phyloP scores from a whole-genome alignment of 2,113 vertebrate genomes.

The Atractosteus spatula region DNA sequence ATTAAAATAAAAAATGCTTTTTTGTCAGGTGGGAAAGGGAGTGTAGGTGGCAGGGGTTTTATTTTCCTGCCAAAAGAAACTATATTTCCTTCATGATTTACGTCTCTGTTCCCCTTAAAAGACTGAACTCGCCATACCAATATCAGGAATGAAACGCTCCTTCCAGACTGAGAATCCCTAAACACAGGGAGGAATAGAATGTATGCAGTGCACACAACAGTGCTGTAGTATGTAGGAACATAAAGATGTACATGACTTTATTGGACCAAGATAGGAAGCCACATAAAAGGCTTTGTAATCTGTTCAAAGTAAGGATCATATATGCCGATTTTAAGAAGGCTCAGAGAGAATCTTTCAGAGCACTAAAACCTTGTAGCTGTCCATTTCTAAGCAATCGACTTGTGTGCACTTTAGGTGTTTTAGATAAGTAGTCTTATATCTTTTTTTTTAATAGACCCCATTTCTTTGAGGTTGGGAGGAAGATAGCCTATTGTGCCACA shows the following conservation, averaged over 20 bases:
- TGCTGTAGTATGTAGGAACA: background rate
- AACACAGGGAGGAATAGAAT: background rate
- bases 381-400: slow-evolving; percentile 52
- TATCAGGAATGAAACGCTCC: slow-evolving; percentile 40
- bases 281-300: slow-evolving; percentile 44
- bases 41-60: slow-evolving; percentile 45
- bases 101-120: slow-evolving; percentile 32
- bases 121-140: slow-evolving; percentile 16
- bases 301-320: slow-evolving; percentile 41
- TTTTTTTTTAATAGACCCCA: slow-evolving; percentile 45
- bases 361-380: slow-evolving; percentile 43
- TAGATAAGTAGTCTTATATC: slow-evolving; percentile 60
- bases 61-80: slow-evolving; percentile 22
- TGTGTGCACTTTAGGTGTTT: slow-evolving; percentile 55
- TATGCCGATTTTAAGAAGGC: slow-evolving; percentile 32
- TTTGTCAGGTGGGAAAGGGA: slow-evolving; percentile 34
- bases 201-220: background rate
- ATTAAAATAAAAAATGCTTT: slow-evolving; percentile 65
- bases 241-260: slow-evolving; percentile 6
- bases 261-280: slow-evolving; percentile 24
- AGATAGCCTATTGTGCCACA: slow-evolving; percentile 58
- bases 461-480: slow-evolving; percentile 46
- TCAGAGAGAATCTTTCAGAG: slow-evolving; percentile 37
- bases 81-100: slow-evolving; percentile 23
- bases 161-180: background rate